Conservation (phyloP, 2,113 vertebrate species). For the Erpornis zantholeuca region DNA sequence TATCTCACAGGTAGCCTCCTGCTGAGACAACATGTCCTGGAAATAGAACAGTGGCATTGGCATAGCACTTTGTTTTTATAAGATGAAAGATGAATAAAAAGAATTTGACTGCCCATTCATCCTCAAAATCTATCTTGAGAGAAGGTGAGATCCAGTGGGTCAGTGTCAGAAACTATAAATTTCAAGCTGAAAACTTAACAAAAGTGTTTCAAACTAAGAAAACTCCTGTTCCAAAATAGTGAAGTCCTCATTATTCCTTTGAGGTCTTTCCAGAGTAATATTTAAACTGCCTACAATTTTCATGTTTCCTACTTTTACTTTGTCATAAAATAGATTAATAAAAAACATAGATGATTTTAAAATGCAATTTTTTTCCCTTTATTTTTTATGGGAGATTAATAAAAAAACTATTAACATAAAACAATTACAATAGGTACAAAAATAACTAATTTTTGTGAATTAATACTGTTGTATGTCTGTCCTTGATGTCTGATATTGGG, state of each 20-base stretch:
- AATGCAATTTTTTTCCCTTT: neutral
- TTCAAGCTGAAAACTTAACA: neutral
- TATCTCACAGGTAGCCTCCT: neutral
- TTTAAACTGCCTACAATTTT: neutral
- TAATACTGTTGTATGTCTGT: neutral
- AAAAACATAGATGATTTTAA: neutral
- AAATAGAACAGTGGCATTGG: neutral
- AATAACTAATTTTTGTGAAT: neutral
- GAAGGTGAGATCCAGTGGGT: neutral
- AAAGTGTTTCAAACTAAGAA: neutral
- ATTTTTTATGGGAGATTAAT: neutral
- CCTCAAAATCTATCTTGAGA: neutral
- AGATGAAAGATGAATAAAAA: neutral
- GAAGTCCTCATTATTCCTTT: neutral
- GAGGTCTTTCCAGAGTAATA: neutral
- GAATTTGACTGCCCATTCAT: neutral
- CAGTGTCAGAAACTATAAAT: neutral
- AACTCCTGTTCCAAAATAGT: neutral
- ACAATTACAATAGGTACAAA: neutral
- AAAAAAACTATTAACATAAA: neutral
- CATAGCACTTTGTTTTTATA: neutral
- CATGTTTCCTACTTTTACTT: neutral
- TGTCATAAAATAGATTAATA: neutral
- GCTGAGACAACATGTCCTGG: neutral
- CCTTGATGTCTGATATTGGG: neutral